Evolutionary conservation across 2,113 vertebrate species (phyloP), one percentile per base, ranked within the genome.

Genomic region (Oostethus manadensis): DNA sequence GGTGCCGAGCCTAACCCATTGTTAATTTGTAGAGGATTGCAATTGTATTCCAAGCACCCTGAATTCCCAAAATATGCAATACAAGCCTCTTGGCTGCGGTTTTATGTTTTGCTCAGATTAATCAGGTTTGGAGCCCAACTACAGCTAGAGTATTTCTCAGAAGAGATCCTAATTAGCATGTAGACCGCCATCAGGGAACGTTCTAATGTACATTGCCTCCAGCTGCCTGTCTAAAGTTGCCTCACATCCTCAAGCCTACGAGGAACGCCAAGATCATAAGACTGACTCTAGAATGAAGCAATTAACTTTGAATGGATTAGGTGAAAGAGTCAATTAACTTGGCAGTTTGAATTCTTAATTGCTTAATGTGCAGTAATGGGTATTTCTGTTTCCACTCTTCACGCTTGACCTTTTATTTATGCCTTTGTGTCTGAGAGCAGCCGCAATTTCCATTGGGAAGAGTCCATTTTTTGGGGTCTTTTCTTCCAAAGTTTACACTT

Each of bases 251-350:
- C 58, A 58, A 51, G 62, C 57, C 57, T 65, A 6, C 15, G 22
- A 56, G 21, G 38, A 17, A 71, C 58, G 60, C 47, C 65, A 10
- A 56, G 60, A 69, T 68, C 38, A 64, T 42, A 47, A n/a, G 23
- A 49, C 6, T 49, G 60, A 51, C 62, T 64, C 35, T 10, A 57
- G 42, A 76, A 58, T 45, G 47, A 29, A 71, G 50, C 58, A 64
- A 70, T 74, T 67, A 74, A 60, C 64, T 64, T 64, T 53, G 60
- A 61, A 66, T 58, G 46, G 26, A 42, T 58, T 55, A 64, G 76
- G 60, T 73, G 54, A 78, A 80, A 74, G 44, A 76, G 61, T 70
- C 73, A 66, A 60, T 66, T 70, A 67, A 64, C 51, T 22, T 71
- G 56, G 46, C 63, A 58, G 62, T 76, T 58, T 58, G 42, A 67